phyloP scores from a whole-genome alignment of 2,113 vertebrate genomes.

The Rhinolophus sinicus region DNA sequence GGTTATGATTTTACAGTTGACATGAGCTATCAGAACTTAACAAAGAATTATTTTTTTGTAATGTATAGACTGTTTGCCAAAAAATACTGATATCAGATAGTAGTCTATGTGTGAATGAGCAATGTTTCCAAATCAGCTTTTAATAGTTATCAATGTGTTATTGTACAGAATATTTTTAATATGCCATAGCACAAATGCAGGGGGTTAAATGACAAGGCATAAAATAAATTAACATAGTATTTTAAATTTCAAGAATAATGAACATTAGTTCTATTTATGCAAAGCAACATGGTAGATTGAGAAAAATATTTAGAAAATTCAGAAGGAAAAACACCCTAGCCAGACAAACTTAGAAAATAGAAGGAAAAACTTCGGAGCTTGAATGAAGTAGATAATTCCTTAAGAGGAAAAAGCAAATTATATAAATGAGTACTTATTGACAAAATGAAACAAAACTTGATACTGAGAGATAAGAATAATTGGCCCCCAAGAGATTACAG shows the following conservation, averaged over 20 bases:
- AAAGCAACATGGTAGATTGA: background rate
- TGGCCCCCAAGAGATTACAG: background rate
- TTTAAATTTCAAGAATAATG: background rate
- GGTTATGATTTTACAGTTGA: background rate
- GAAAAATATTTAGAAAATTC: conserved; percentile 44
- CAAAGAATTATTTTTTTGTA: background rate
- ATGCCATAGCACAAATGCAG: background rate
- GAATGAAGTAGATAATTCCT: background rate
- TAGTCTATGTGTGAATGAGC: background rate
- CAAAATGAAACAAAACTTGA: conserved; percentile 39
- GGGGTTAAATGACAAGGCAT: background rate
- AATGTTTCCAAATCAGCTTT: background rate
- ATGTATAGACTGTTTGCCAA: background rate
- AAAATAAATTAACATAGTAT: background rate
- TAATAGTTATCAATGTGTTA: background rate
- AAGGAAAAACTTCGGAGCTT: background rate
- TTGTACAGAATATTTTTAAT: conserved; percentile 12
- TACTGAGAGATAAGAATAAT: background rate
- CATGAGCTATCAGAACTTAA: background rate
- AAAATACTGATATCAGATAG: background rate
- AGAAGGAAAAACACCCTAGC: background rate
- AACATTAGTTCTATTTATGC: background rate
- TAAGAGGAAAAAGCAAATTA: background rate
- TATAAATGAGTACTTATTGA: background rate
- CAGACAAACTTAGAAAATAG: conserved; percentile 13